Conservation (phyloP, 2,888 invertebrate species). For the Cheilosia variabilis region DNA sequence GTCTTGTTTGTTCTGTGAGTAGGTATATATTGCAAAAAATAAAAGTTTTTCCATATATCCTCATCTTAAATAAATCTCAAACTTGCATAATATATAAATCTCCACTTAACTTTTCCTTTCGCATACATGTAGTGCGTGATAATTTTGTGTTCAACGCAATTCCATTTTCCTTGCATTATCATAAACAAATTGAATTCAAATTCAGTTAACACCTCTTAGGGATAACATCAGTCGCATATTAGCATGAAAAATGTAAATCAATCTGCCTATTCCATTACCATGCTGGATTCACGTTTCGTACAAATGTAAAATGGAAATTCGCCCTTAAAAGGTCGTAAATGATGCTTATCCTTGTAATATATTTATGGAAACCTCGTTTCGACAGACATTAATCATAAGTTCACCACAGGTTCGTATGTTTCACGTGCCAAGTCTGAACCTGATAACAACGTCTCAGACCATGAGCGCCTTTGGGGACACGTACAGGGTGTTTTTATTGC, state of each 20-base stretch:
- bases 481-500: constrained; percentile 16
- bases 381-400: constrained; percentile 29
- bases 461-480: constrained; percentile 3
- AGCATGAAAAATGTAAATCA: constrained; percentile 36
- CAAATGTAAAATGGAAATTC: constrained; percentile 23
- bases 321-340: constrained; percentile 6
- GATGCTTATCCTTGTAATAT: constrained; percentile 23
- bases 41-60: too few species aligned
- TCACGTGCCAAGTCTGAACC: neutral
- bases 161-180: neutral
- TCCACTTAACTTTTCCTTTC: neutral
- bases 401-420: constrained; percentile 1
- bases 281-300: neutral
- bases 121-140: neutral
- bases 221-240: constrained; percentile 4
- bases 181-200: constrained; percentile 5
- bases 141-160: neutral
- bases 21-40: too few species aligned
- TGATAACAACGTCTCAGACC: neutral
- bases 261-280: neutral
- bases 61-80: too few species aligned
- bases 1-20: too few species aligned
- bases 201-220: neutral
- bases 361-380: constrained; percentile 10
- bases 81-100: too few species aligned